Percentiles rank a stretch among this genome's conserved stretches.
Conservation (phyloP, 2,113 vertebrate genomes). For the Cottus gobio region DNA sequence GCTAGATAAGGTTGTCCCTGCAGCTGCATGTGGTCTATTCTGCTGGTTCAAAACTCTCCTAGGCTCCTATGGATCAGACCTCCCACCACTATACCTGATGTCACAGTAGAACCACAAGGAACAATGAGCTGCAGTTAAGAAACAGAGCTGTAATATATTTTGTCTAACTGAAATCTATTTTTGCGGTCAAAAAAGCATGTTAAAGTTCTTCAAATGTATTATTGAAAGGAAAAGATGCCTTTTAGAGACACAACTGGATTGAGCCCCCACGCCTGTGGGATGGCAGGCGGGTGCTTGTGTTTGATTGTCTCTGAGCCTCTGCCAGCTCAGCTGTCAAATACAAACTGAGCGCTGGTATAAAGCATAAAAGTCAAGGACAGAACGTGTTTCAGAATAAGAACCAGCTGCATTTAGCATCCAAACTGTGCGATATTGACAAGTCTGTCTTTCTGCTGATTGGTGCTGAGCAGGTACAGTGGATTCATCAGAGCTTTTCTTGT, state of each 20-base stretch:
- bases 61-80: constrained; percentile 16
- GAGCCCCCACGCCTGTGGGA: background rate
- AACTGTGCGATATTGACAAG: background rate
- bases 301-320: background rate
- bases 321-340: background rate
- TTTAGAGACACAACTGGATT: background rate
- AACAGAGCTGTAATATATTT: background rate
- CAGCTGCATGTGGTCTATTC: constrained; percentile 29
- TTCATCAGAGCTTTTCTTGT: too few relatives aligned
- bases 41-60: constrained; percentile 11
- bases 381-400: background rate
- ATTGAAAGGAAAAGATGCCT: background rate
- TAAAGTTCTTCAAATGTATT: background rate
- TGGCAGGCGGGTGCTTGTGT: background rate
- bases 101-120: constrained; percentile 10
- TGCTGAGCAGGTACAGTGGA: too few relatives aligned
- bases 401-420: background rate
- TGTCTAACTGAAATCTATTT: background rate
- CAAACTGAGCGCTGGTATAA: background rate
- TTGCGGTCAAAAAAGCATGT: background rate
- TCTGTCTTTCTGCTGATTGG: background rate
- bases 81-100: constrained; percentile 14
- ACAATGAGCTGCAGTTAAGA: constrained; percentile 29
- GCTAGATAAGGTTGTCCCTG: constrained; percentile 15
- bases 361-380: background rate